A percentile compares a stretch with the other conserved stretches of the same genome.
phyloP scores from a whole-genome alignment of 2,888 invertebrate genomes.

The Drosophila falleni region DNA sequence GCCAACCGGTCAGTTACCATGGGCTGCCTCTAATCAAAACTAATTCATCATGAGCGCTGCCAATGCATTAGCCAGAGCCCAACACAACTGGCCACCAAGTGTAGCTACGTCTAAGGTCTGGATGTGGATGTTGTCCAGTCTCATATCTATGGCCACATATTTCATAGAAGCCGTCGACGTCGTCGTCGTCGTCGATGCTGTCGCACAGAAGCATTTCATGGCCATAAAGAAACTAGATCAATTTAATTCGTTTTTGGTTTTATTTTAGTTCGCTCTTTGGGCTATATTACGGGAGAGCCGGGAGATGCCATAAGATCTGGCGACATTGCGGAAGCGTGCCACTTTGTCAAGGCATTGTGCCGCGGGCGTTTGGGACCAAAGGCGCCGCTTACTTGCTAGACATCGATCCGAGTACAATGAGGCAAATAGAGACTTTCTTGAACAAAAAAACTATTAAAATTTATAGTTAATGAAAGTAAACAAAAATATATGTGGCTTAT shows the following conservation, averaged over 20 bases:
- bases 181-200: constrained; percentile 35
- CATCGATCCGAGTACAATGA: constrained; percentile 18
- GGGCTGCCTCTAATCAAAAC: constrained; percentile 69
- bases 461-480: background rate
- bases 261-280: constrained; percentile 32
- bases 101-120: constrained; percentile 16
- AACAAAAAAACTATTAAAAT: background rate
- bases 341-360: constrained; percentile 78
- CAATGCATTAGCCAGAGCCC: constrained; percentile 73
- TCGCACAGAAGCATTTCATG: constrained; percentile 76
- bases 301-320: constrained; percentile 51
- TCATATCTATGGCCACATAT: constrained; percentile 74
- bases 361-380: constrained; percentile 75
- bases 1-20: constrained; percentile 31
- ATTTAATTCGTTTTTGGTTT: constrained; percentile 75
- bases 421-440: background rate
- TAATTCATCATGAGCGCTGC: constrained; percentile 78
- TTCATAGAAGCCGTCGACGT: constrained; percentile 65
- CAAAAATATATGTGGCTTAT: background rate
- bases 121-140: constrained; percentile 35
- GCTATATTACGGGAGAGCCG: constrained; percentile 1
- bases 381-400: constrained; percentile 58
- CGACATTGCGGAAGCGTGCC: constrained; percentile 80
- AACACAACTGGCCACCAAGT: constrained; percentile 21
- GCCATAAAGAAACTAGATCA: constrained; percentile 81